phyloP scores from a whole-genome alignment of 2,113 vertebrate species.

The Muscicapa adusta region DNA sequence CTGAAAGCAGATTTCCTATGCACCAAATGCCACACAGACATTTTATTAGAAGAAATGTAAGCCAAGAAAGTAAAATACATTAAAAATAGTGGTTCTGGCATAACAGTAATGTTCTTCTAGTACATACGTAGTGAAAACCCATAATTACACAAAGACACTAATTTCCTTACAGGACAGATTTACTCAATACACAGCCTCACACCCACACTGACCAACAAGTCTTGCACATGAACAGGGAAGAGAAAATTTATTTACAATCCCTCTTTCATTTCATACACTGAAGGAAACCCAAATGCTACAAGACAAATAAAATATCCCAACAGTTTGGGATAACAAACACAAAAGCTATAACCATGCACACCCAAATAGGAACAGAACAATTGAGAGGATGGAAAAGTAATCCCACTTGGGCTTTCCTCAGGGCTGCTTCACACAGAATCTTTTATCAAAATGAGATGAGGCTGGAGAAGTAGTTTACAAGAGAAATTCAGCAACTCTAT shows the following conservation, averaged over 20 bases:
- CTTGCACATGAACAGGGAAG: not conserved
- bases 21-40: not conserved
- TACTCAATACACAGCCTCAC: not conserved
- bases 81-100: not conserved
- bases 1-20: not conserved
- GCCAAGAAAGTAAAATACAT: not conserved
- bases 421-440: not conserved
- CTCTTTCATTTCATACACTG: not conserved
- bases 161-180: not conserved
- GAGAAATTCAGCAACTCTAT: not conserved
- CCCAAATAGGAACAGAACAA: not conserved
- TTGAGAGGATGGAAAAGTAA: not conserved
- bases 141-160: not conserved
- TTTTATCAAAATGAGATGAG: not conserved
- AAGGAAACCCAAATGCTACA: not conserved
- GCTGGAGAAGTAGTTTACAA: not conserved
- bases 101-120: not conserved
- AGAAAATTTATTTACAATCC: not conserved
- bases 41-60: not conserved
- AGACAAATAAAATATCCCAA: not conserved
- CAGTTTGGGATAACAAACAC: not conserved
- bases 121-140: rapidly evolving
- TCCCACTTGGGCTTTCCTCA: not conserved
- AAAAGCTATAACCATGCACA: not conserved
- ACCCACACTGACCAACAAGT: not conserved